Evolutionary conservation across 2,888 invertebrate species (phyloP).

Genomic region (Diplolepis rosae): DNA sequence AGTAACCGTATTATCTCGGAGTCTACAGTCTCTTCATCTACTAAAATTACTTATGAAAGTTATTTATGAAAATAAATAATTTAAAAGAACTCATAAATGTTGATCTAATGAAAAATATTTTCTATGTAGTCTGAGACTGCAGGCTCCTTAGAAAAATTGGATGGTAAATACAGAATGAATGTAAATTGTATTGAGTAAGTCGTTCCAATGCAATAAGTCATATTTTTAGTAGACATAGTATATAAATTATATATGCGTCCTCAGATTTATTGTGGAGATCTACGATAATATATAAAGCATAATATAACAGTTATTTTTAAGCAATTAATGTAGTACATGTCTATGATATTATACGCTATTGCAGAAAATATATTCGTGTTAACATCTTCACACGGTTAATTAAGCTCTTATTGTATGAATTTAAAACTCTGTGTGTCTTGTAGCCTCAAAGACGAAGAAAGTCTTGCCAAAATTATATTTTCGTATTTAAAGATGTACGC

Average conservation of each 20-base stretch:
- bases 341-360: not conserved
- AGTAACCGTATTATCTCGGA: not conserved
- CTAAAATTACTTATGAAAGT: too few species aligned
- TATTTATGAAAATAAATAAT: not conserved
- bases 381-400: not conserved
- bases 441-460: conserved; percentile 4
- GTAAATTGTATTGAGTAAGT: conserved; percentile 19
- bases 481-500: conserved; percentile 12
- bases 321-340: conserved; percentile 17
- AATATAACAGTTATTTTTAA: conserved; percentile 23
- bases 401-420: conserved; percentile 9
- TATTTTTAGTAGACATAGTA: conserved; percentile 13
- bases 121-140: not conserved
- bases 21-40: not conserved
- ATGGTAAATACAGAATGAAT: conserved; percentile 21
- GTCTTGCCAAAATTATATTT: conserved; percentile 20
- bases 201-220: conserved; percentile 25
- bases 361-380: too few species aligned
- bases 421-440: not conserved
- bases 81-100: not conserved
- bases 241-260: conserved; percentile 8
- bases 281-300: conserved; percentile 28
- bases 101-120: not conserved
- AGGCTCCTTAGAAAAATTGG: conserved; percentile 10
- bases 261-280: conserved; percentile 8